Conservation (phyloP, 2,113 vertebrate genomes). For the Pseudopodoces humilis region DNA sequence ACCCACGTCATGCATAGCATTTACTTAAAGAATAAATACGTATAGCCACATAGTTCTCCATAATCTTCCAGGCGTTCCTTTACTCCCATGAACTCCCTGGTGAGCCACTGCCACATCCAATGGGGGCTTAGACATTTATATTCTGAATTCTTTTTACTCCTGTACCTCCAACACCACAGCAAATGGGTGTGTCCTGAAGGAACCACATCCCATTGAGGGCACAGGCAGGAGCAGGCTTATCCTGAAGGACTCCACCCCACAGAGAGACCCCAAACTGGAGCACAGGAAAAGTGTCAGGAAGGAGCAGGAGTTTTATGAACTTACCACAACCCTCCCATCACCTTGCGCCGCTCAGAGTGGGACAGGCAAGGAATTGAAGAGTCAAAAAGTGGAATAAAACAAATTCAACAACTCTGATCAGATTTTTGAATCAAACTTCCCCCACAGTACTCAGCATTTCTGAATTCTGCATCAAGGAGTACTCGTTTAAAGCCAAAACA, state of each 20-base stretch:
- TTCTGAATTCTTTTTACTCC: neutral
- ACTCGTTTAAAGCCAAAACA: neutral
- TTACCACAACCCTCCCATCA: accelerated
- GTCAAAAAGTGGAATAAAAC: neutral
- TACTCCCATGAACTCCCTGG: neutral
- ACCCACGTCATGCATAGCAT: neutral
- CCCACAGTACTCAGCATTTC: neutral
- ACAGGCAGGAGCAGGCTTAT: neutral
- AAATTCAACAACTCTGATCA: neutral
- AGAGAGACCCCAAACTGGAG: neutral
- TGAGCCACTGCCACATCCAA: neutral
- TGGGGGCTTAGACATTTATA: neutral
- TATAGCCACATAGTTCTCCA: neutral
- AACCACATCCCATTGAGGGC: neutral
- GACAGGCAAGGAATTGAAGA: neutral
- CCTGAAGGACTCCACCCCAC: neutral
- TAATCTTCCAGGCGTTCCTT: neutral
- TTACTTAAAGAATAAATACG: neutral
- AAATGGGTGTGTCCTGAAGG: neutral
- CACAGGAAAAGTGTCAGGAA: neutral
- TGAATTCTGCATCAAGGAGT: neutral
- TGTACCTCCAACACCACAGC: neutral
- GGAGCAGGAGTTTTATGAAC: accelerated
- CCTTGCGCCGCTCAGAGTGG: accelerated
- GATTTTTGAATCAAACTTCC: neutral